These are phyloP conservation scores for Leucoptera coffeella DNA, from an alignment of 2,888 invertebrate species.

Conservation along the genomic window DNA sequence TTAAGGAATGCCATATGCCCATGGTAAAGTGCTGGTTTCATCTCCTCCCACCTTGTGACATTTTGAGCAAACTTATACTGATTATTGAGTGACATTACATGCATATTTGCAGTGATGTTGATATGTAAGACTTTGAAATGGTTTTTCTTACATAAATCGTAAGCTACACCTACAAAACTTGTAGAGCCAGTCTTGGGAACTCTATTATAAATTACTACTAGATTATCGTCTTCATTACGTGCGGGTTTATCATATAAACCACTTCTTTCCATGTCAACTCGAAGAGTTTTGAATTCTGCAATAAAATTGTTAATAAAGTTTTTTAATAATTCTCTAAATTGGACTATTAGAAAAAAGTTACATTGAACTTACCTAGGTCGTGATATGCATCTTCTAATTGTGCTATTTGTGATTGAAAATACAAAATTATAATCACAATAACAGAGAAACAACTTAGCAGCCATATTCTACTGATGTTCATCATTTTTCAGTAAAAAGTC, in stretches of 20 bases:
- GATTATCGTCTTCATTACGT: constrained; percentile 53
- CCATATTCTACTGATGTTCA: constrained; percentile 41
- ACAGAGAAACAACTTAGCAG: constrained; percentile 35
- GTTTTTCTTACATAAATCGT: constrained; percentile 77
- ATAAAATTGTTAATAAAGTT: constrained; percentile 7
- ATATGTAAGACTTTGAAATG: constrained; percentile 71
- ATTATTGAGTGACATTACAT: constrained; percentile 88
- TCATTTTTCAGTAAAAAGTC: too few relatives aligned
- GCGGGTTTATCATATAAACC: constrained; percentile 24
- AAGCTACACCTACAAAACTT: constrained; percentile 88
- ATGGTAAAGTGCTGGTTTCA: constrained; percentile 94
- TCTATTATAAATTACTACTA: constrained; percentile 88
- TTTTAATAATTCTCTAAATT: not conserved
- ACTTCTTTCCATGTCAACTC: constrained; percentile 25
- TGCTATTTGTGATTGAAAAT: constrained; percentile 42
- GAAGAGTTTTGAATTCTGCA: constrained; percentile 31
- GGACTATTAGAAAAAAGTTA: not conserved
- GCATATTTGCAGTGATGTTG: constrained; percentile 93
- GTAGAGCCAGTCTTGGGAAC: constrained; percentile 97
- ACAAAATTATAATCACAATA: constrained; percentile 33
- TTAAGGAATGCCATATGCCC: constrained; percentile 96
- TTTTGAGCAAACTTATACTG: constrained; percentile 87
- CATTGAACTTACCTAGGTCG: constrained; percentile 21
- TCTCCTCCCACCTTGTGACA: constrained; percentile 79
- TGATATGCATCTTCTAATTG: constrained; percentile 33